phyloP scores from a whole-genome alignment of 2,113 vertebrate species.

The Edolisoma coerulescens region DNA sequence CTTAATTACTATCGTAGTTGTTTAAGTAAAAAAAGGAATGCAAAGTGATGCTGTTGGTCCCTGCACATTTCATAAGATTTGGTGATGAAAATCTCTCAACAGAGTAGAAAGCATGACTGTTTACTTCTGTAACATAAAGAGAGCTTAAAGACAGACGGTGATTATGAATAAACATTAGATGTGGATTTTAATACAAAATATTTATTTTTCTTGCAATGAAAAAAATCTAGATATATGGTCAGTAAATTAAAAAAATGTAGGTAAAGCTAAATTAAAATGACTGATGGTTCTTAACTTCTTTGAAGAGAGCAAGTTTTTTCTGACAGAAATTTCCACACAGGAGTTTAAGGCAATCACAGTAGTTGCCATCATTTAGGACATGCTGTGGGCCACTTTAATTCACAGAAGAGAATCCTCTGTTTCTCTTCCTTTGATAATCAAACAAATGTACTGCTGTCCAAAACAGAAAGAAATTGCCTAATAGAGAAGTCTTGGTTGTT shows the following conservation, averaged over 20 bases:
- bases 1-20: background rate
- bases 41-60: background rate
- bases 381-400: background rate
- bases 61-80: background rate
- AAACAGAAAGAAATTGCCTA: background rate
- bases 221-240: background rate
- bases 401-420: background rate
- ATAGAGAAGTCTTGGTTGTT: background rate
- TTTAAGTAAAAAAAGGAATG: background rate
- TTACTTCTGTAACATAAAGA: background rate
- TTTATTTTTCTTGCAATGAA: background rate
- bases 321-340: background rate
- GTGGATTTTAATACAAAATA: background rate
- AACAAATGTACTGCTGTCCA: background rate
- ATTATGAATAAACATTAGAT: background rate
- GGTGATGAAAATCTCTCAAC: background rate
- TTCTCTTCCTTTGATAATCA: background rate
- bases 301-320: background rate
- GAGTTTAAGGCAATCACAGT: background rate
- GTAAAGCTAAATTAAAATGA: background rate
- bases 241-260: background rate
- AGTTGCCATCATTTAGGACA: background rate
- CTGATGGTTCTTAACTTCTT: background rate
- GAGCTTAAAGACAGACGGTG: background rate
- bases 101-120: background rate